Conservation (phyloP, 2,113 vertebrate species). For the Zapornia atra region DNA sequence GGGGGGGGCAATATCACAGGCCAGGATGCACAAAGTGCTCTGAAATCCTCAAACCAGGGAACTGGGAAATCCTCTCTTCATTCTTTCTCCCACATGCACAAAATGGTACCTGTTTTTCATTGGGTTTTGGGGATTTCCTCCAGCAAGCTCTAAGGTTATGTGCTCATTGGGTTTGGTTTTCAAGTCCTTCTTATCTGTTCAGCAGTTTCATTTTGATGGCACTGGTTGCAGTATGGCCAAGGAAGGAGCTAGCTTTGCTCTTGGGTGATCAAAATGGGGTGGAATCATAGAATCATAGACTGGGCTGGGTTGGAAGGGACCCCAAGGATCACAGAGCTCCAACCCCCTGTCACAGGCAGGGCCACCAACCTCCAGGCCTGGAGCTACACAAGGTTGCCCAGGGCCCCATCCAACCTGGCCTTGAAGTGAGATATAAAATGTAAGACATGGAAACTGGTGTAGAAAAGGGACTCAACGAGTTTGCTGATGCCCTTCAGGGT, state of each 20-base stretch:
- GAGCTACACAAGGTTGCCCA: too few species aligned
- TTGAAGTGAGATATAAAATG: not conserved
- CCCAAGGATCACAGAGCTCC: too few species aligned
- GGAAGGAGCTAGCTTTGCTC: not conserved
- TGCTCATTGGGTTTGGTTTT: not conserved
- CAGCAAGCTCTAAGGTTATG: not conserved
- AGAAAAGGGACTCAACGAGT: not conserved
- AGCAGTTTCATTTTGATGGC: constrained; percentile 9
- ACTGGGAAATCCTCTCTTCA: not conserved
- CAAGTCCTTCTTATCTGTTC: not conserved
- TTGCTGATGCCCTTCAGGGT: not conserved
- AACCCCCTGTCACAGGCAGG: too few species aligned
- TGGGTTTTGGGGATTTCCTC: constrained; percentile 38
- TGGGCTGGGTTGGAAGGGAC: too few species aligned
- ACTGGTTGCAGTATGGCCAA: not conserved
- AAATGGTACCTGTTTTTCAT: not conserved
- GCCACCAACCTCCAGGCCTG: too few species aligned
- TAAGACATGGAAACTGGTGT: not conserved
- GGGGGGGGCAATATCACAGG: not conserved
- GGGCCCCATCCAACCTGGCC: too few species aligned
- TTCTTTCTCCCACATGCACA: not conserved
- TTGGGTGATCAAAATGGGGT: not conserved
- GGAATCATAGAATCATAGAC: not conserved
- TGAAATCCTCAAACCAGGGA: not conserved
- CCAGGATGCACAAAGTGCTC: not conserved